Conservation (phyloP, 1,140 invertebrate genomes). For the Rhyacophila brunnea region DNA sequence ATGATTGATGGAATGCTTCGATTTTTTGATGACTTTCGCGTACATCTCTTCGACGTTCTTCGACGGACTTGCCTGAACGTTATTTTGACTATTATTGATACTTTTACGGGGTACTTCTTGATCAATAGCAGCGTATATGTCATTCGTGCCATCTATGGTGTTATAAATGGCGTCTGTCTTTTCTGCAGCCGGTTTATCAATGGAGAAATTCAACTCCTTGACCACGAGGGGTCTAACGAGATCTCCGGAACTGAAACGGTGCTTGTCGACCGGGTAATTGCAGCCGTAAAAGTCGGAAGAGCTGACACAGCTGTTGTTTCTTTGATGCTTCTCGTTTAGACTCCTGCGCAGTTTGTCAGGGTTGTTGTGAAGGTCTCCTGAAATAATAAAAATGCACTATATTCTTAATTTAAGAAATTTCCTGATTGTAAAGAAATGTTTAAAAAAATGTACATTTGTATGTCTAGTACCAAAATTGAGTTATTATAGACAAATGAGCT, state of each 20-base stretch:
- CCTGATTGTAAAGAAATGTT: constrained; percentile 12
- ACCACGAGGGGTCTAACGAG: constrained; percentile 47
- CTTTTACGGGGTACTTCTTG: constrained; percentile 54
- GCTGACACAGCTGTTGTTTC: constrained; percentile 54
- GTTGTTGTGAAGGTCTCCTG: constrained; percentile 51
- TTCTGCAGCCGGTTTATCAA: constrained; percentile 41
- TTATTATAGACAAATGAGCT: too few relatives aligned
- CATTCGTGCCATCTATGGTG: constrained; percentile 45
- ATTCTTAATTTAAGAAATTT: constrained; percentile 1
- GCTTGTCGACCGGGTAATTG: constrained; percentile 54
- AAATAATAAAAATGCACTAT: constrained; percentile 16
- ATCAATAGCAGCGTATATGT: constrained; percentile 52
- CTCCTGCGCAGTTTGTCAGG: constrained; percentile 52
- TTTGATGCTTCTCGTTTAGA: constrained; percentile 54
- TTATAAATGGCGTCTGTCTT: constrained; percentile 47
- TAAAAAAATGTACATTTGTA: too few relatives aligned
- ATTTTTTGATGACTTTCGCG: constrained; percentile 78
- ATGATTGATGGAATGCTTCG: constrained; percentile 39
- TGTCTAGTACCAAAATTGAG: too few relatives aligned
- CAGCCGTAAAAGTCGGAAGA: constrained; percentile 55
- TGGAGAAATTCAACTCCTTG: constrained; percentile 48
- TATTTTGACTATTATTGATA: constrained; percentile 46
- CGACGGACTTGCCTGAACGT: constrained; percentile 60
- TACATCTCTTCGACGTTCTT: constrained; percentile 83
- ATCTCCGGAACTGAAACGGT: constrained; percentile 51